Evolutionary conservation across 1,140 invertebrate species (phyloP).

Genomic region (Ooceraea biroi): DNA sequence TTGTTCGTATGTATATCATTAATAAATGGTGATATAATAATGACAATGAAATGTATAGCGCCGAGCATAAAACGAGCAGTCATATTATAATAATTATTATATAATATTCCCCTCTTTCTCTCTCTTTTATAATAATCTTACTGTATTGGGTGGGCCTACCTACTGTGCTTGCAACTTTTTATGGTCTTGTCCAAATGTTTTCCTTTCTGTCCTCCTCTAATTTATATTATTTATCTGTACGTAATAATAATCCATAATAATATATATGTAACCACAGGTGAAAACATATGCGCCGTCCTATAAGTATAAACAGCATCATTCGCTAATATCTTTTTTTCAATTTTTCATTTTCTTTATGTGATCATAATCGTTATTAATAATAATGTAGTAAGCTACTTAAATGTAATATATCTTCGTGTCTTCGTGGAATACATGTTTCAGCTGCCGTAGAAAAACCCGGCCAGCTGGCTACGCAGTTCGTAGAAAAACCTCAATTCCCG

Average conservation of each 20-base stretch:
- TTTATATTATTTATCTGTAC: slow-evolving; percentile 72
- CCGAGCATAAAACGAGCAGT: slow-evolving; percentile 85
- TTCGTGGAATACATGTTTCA: slow-evolving; percentile 72
- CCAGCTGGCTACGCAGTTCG: slow-evolving; percentile 64
- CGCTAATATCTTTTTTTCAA: slow-evolving; percentile 72
- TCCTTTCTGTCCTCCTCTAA: slow-evolving; percentile 64
- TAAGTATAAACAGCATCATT: slow-evolving; percentile 83
- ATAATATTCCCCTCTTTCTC: slow-evolving; percentile 81
- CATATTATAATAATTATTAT: slow-evolving; percentile 83
- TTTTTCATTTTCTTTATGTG: slow-evolving; percentile 62
- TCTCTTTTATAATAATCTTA: slow-evolving; percentile 80
- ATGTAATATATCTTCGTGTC: slow-evolving; percentile 77
- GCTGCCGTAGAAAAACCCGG: slow-evolving; percentile 58
- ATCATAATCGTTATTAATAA: slow-evolving; percentile 80
- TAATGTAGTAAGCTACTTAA: slow-evolving; percentile 83
- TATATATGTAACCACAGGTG: slow-evolving; percentile 80
- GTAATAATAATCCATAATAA: slow-evolving; percentile 79
- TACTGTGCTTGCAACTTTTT: slow-evolving; percentile 83
- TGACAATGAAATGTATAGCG: slow-evolving; percentile 86
- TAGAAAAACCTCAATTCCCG: slow-evolving; percentile 82
- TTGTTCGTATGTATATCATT: slow-evolving; percentile 85
- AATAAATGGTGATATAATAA: slow-evolving; percentile 85
- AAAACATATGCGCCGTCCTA: slow-evolving; percentile 82
- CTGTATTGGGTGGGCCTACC: slow-evolving; percentile 82
- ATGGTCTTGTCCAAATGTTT: slow-evolving; percentile 78